Percentiles rank a stretch among this genome's conserved stretches.
These are phyloP conservation scores for Picathartes gymnocephalus DNA, from an alignment of 2,113 vertebrate genomes.

Conservation along the genomic window DNA sequence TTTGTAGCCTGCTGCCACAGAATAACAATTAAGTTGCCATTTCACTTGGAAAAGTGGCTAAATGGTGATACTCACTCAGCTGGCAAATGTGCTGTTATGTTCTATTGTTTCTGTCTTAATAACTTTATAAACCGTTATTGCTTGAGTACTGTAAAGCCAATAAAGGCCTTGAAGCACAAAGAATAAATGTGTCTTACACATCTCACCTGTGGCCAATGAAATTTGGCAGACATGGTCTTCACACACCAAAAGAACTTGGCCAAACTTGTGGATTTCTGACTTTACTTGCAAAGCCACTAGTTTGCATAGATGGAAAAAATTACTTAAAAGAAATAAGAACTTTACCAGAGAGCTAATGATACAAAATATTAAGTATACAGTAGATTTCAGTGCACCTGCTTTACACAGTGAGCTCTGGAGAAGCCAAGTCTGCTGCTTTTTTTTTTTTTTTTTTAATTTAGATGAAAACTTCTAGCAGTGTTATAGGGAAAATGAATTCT, in stretches of 20 bases:
- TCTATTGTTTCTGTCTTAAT: neutral
- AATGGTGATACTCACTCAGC: neutral
- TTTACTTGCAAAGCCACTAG: neutral
- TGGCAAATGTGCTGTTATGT: neutral
- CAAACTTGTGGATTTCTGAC: neutral
- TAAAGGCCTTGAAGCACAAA: neutral
- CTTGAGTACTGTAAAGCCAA: neutral
- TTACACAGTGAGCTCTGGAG: neutral
- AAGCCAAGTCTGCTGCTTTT: neutral
- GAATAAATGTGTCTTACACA: neutral
- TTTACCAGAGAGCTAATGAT: neutral
- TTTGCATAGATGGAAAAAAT: neutral
- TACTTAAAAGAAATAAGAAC: neutral
- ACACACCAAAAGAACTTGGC: neutral
- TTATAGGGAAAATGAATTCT: neutral
- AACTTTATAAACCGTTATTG: constrained; percentile 19
- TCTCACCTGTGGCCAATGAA: neutral
- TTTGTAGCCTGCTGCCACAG: neutral
- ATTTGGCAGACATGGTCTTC: neutral
- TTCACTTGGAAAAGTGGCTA: neutral
- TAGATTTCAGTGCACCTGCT: neutral
- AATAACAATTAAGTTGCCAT: neutral
- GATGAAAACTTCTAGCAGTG: neutral
- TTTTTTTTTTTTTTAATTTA: neutral
- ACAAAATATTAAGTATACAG: neutral